Evolutionary conservation across 2,888 invertebrate genomes (phyloP), one percentile per base, ranked within the genome.

Genomic region (Euplagia quadripunctaria): DNA sequence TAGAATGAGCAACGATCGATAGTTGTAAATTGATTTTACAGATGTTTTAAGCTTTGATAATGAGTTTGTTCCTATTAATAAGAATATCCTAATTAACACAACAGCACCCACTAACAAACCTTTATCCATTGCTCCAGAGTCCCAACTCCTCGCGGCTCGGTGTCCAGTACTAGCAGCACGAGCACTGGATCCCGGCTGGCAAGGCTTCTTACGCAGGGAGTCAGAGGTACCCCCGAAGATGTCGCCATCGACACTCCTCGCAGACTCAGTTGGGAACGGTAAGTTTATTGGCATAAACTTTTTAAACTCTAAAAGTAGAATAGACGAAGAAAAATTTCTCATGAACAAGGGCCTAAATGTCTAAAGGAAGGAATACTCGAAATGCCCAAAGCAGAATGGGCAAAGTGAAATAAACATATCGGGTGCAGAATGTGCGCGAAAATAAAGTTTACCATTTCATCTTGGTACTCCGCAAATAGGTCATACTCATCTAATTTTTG

Each of bases 251-350:
- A 96, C 49, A 92, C 96, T 2, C 95, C 96, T 0, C 90, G 97
- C 73, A 88, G 97, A 76, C 95, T 97, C 65, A 97, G 97, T 87
- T 97, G 97, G 97, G 97, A 97, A 87, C 95, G 97, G 97, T 97
- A 85, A 90, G 11, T 31, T 31, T 4, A 20, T n/a, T 61, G 4
- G 9, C n/a, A 12, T 58, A 4, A 20, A 20, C n/a, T 3, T 9
- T 46, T 9, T 8, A 46, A 46, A 46, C 9, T 46, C 43, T 0
- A 9, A 46, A 46, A 46, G 6, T 46, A 46, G 9, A 46, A 46
- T 46, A 31, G 2, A 31, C 2, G 31, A 31, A 31, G 31, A 31
- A 31, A 31, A 31, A 31, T 31, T 31, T 31, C 31, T 1, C 2
- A 31, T 31, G 31, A 31, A 2, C 31, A 31, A 31, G 31, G 31